Percentiles rank a stretch among this genome's conserved stretches.
Conservation (phyloP, 30 jellyfish, hydroid and myxozoan genomes). For the Hydractinia echinata region DNA sequence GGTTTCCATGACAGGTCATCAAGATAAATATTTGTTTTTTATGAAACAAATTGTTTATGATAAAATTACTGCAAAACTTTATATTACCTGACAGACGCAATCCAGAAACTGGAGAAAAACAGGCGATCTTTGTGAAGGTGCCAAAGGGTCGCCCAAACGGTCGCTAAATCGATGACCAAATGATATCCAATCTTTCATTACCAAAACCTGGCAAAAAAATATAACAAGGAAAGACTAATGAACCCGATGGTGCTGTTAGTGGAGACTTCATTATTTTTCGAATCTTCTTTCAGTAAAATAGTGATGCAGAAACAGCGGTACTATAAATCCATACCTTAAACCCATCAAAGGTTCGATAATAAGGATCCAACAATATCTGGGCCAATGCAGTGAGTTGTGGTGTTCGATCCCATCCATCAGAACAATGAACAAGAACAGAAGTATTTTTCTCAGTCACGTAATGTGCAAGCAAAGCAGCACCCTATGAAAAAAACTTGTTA, state of each 20-base stretch:
- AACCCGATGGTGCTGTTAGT: neutral
- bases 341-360: constrained; percentile 82
- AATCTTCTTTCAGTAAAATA: neutral
- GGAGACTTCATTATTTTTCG: neutral
- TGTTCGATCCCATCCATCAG: constrained; percentile 97
- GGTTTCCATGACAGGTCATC: too few species aligned
- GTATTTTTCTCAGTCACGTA: constrained; percentile 72
- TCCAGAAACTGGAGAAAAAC: constrained; percentile 85
- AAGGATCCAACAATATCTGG: constrained; percentile 74
- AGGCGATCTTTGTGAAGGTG: constrained; percentile 82
- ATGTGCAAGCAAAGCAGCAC: constrained; percentile 87
- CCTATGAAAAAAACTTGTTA: constrained; percentile 23
- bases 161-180: constrained; percentile 90
- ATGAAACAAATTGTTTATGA: too few species aligned
- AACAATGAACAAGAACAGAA: constrained; percentile 78
- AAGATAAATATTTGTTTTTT: too few species aligned
- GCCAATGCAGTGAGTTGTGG: constrained; percentile 90
- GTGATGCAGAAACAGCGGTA: neutral
- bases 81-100: constrained; percentile 78
- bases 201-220: constrained; percentile 42
- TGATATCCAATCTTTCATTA: constrained; percentile 87
- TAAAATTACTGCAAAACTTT: too few species aligned
- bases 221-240: neutral
- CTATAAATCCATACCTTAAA: constrained; percentile 51
- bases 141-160: constrained; percentile 79